Evolutionary conservation across 2,113 vertebrate genomes (phyloP).

Genomic region (Nyctibius bracteatus): DNA sequence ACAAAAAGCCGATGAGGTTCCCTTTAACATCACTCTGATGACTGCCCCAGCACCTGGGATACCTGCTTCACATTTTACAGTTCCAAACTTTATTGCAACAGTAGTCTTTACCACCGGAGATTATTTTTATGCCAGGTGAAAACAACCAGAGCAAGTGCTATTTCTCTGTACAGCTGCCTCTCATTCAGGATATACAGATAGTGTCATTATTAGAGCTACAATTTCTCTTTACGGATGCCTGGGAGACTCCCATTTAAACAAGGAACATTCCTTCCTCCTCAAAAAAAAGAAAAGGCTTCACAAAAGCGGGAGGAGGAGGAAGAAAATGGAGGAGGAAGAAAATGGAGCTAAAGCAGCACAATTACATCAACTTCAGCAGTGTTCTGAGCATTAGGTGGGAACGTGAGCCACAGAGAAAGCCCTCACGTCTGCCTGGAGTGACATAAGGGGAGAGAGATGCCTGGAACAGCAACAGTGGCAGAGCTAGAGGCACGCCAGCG

Average conservation of each 20-base stretch:
- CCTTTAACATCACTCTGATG: not conserved
- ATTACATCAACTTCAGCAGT: not conserved
- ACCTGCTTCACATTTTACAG: not conserved
- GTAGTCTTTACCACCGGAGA: not conserved
- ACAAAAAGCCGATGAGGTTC: not conserved
- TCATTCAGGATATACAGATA: not conserved
- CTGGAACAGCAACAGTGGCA: not conserved
- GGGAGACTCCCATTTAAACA: constrained; percentile 6
- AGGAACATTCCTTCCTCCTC: not conserved
- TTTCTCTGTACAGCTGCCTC: constrained; percentile 8
- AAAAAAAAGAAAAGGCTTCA: not conserved
- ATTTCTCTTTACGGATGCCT: not conserved
- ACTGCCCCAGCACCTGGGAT: not conserved
- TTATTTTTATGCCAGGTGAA: not conserved
- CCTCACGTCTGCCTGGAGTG: not conserved
- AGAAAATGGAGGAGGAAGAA: constrained; percentile 6
- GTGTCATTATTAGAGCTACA: not conserved
- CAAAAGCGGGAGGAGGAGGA: not conserved
- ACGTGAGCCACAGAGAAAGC: not conserved
- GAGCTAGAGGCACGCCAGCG: not conserved
- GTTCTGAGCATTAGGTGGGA: not conserved
- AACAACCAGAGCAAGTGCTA: not conserved
- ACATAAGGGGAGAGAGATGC: not conserved
- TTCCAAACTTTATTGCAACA: not conserved
- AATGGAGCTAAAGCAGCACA: not conserved